Evolutionary conservation across 2,797 vertebrate genomes (phyloP), one percentile per base, ranked within the genome.

Genomic region (Sus cebifrons): DNA sequence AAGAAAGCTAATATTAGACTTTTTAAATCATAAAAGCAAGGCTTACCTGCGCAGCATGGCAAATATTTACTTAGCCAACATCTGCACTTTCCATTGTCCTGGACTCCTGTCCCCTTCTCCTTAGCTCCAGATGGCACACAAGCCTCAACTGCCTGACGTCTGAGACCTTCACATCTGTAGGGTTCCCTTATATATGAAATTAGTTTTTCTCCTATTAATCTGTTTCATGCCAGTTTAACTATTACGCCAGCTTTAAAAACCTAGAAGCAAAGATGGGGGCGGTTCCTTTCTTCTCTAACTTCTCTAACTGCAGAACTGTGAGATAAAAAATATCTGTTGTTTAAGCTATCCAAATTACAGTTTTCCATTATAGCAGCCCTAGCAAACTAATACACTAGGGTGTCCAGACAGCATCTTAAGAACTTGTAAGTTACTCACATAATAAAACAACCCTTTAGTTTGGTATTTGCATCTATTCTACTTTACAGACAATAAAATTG

Each of bases 401-500:
- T 64, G 29, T 78, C 32, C 32, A 64, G n/a, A 67, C 10, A 62
- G 32, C 54, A 40, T 32, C 54, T 75, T 6, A 74, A 64, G 29
- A 94, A 94, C 32, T 44, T 56, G 17, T 49, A 77, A 5, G 62
- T 67, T 78, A 79, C 13, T 85, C 25, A 94, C 64, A 82, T 89
- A 86, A 81, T 70, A 29, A 21, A 85, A 90, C 27, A 71, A 32
- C 2, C 3, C 23, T 71, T 44, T 44, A 84, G 20, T 68, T 67
- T 86, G 40, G 60, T 40, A 58, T 10, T 79, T 91, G 40, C 60
- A 89, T 40, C 94, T 85, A 52, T 27, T 60, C 52, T 32, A 74
- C 54, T 91, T 95, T 74, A 78, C 2, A 92, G 44, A 58, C 32
- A n/a, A 70, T n/a, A 68, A 71, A 77, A 82, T 49, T 81, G 75